Percentiles rank a stretch among this genome's conserved stretches.
Evolutionary conservation across 2,113 vertebrate species (phyloP).

Genomic region (Urocitellus parryii): DNA sequence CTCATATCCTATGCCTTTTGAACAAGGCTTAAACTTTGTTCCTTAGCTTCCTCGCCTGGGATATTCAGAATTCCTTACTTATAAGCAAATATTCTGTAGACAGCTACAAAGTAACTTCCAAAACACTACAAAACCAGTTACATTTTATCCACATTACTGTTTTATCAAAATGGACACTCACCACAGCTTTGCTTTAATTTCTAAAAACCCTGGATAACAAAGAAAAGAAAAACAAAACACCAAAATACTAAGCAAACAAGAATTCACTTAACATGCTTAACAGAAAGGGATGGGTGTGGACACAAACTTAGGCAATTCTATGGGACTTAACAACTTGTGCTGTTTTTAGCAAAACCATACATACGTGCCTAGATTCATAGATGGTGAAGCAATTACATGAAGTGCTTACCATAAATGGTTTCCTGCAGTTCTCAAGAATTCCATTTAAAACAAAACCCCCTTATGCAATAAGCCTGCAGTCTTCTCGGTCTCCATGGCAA

Average conservation of each 20-base stretch:
- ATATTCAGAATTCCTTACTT: neutral
- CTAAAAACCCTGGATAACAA: neutral
- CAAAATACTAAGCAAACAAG: neutral
- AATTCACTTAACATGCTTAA: neutral
- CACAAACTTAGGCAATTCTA: conserved; percentile 38
- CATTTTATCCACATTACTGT: neutral
- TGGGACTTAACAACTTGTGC: neutral
- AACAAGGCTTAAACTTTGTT: conserved; percentile 24
- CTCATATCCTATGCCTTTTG: neutral
- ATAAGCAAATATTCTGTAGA: neutral
- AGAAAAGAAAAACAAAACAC: neutral
- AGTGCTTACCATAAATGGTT: conserved; percentile 46
- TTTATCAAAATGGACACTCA: conserved; percentile 15
- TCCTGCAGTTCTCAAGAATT: conserved; percentile 20
- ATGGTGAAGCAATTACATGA: conserved; percentile 50
- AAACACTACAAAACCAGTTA: conserved; percentile 31
- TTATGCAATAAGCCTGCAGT: conserved; percentile 42
- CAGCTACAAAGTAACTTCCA: neutral
- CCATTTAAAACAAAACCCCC: conserved; percentile 58
- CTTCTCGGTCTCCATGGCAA: conserved; percentile 32
- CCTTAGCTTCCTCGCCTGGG: neutral
- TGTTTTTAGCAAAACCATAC: conserved; percentile 41
- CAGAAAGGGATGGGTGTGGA: neutral
- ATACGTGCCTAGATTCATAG: neutral
- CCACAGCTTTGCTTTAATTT: conserved; percentile 15